Evolutionary conservation across 2,113 vertebrate species (phyloP).

Genomic region (Periophthalmodon schlosseri): DNA sequence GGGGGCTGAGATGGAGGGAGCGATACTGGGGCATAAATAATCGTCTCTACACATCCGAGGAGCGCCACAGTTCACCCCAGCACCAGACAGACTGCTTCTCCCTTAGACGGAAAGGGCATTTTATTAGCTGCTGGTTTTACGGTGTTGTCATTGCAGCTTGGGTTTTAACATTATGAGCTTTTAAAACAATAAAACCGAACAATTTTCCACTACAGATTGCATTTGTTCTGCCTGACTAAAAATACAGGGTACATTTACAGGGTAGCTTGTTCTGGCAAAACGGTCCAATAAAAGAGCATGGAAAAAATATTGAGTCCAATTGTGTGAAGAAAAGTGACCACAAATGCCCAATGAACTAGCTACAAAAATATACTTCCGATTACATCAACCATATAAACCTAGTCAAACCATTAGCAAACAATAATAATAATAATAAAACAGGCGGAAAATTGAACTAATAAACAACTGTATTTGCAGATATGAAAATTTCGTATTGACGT

Average conservation of each 20-base stretch:
- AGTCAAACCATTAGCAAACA: not conserved
- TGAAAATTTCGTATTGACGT: too few species aligned
- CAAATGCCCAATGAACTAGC: not conserved
- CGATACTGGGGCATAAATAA: slow-evolving; percentile 74
- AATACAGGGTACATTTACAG: not conserved
- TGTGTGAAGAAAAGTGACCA: not conserved
- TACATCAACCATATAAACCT: not conserved
- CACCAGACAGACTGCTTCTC: slow-evolving; percentile 84
- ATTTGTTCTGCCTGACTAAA: slow-evolving; percentile 1
- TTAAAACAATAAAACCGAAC: slow-evolving; percentile 1
- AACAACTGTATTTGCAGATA: too few species aligned
- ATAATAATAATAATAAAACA: not conserved
- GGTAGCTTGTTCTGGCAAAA: not conserved
- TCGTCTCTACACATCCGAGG: slow-evolving; percentile 75
- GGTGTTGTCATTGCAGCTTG: slow-evolving; percentile 23
- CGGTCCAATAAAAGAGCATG: not conserved
- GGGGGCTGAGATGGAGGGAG: slow-evolving; percentile 47
- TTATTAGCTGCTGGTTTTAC: slow-evolving; percentile 69
- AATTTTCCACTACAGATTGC: not conserved
- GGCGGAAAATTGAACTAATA: too few species aligned
- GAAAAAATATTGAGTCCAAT: not conserved
- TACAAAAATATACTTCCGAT: not conserved
- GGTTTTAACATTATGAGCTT: slow-evolving; percentile 19
- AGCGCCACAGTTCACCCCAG: slow-evolving; percentile 70
- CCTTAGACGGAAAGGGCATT: slow-evolving; percentile 70